Evolutionary conservation across 2,113 vertebrate species (phyloP).

Genomic region (Caracal caracal): DNA sequence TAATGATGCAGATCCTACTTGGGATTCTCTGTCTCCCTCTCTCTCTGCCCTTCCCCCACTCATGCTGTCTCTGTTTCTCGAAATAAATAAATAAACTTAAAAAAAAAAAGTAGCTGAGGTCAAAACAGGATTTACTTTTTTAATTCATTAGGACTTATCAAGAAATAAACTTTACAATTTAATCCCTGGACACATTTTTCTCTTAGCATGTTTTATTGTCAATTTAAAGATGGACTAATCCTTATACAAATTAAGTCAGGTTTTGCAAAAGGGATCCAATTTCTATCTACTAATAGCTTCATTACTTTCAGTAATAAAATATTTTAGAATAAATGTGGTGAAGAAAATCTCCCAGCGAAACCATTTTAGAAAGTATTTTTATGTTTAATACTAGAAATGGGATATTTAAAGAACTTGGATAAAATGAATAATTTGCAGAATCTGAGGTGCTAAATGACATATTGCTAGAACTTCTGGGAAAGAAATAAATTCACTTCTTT

Average conservation of each 20-base stretch:
- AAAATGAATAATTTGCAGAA: slow-evolving; percentile 26
- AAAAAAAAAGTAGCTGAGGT: neutral
- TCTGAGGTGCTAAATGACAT: neutral
- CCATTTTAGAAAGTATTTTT: slow-evolving; percentile 38
- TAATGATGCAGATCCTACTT: too few species aligned
- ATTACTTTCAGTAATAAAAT: slow-evolving; percentile 15
- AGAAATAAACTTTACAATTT: slow-evolving; percentile 8
- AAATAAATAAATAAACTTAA: too few species aligned
- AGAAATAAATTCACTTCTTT: slow-evolving; percentile 47
- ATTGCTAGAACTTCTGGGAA: slow-evolving; percentile 4
- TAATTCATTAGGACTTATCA: slow-evolving; percentile 1
- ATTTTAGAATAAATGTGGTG: slow-evolving; percentile 22
- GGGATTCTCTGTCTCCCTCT: too few species aligned
- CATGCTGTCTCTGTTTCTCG: too few species aligned
- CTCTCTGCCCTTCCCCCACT: too few species aligned
- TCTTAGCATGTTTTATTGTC: slow-evolving; percentile 1
- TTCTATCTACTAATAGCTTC: neutral
- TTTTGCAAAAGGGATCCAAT: slow-evolving; percentile 6
- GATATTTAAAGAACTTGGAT: slow-evolving; percentile 23
- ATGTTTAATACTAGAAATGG: slow-evolving; percentile 42
- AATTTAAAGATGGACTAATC: neutral
- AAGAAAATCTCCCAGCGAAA: slow-evolving; percentile 5
- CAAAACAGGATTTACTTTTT: slow-evolving; percentile 38
- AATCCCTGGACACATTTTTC: neutral
- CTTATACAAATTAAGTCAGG: neutral